A percentile compares a stretch with the other conserved stretches of the same genome.
Evolutionary conservation across 2,797 vertebrate genomes (phyloP).

Genomic region (Bovichtus diacanthus): DNA sequence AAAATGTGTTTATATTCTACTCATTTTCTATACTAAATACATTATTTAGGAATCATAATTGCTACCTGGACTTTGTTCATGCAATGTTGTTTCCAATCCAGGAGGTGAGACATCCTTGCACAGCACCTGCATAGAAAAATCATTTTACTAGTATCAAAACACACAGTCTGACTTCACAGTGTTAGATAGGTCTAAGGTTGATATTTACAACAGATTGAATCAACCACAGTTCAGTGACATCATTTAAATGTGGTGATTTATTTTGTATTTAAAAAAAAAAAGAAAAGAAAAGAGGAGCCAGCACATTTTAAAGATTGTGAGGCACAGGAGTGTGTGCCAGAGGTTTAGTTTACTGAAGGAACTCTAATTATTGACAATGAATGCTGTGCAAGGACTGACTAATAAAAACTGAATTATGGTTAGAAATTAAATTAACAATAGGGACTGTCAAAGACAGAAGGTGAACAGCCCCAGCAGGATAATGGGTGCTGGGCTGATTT

Average conservation of each 20-base stretch:
- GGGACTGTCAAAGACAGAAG: conserved; percentile 19
- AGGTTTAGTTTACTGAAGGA: conserved; percentile 34
- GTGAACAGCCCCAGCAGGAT: conserved; percentile 19
- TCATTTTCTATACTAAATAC: not conserved
- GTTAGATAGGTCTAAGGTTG: not conserved
- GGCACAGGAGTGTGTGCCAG: not conserved
- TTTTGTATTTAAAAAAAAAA: not conserved
- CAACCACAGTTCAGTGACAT: not conserved
- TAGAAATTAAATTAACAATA: conserved; percentile 34
- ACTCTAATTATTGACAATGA: conserved; percentile 31
- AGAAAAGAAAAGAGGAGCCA: not conserved
- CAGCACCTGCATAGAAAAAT: not conserved
- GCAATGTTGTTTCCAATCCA: not conserved
- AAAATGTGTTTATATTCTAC: not conserved
- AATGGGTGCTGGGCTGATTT: conserved; percentile 23
- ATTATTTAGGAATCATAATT: not conserved
- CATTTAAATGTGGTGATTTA: conserved; percentile 4
- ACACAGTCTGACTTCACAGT: not conserved
- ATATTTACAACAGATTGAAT: not conserved
- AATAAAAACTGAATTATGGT: conserved; percentile 37
- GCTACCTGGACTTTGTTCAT: not conserved
- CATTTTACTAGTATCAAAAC: not conserved
- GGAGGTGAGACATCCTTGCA: not conserved
- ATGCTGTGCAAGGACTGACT: conserved; percentile 17
- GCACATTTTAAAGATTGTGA: not conserved